Evolutionary conservation across 1,140 invertebrate genomes (phyloP).

Genomic region (Muscidifurax raptorellus): DNA sequence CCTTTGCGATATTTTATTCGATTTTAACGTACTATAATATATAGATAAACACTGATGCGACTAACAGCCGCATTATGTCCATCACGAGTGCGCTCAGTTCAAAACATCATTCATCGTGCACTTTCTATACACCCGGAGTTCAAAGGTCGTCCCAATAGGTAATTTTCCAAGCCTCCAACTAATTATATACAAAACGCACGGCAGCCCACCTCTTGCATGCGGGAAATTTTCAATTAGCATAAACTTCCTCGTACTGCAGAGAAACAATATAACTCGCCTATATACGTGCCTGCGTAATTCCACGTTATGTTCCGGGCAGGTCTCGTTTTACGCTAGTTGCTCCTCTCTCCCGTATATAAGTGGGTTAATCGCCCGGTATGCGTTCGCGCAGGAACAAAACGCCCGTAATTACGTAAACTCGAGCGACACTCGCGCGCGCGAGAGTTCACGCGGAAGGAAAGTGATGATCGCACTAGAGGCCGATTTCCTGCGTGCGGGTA

Average conservation of each 20-base stretch:
- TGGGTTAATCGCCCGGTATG: conserved; percentile 23
- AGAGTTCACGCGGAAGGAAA: not conserved
- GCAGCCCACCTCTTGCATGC: not conserved
- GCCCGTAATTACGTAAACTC: conserved; percentile 26
- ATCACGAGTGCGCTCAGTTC: not conserved
- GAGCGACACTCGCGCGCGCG: not conserved
- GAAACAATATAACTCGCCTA: not conserved
- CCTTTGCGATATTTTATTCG: not conserved
- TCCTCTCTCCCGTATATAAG: not conserved
- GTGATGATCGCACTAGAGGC: not conserved
- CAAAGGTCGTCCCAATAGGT: not conserved
- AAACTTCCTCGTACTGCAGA: not conserved
- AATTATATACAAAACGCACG: not conserved
- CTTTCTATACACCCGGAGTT: not conserved
- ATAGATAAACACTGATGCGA: too few relatives aligned
- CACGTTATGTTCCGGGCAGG: not conserved
- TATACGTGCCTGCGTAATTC: not conserved
- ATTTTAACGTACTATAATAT: too few relatives aligned
- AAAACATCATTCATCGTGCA: not conserved
- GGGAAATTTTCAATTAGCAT: not conserved
- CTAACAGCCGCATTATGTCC: too few relatives aligned
- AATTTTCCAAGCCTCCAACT: not conserved
- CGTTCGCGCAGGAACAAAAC: not conserved
- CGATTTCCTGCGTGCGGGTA: not conserved
- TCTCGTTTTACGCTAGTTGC: conserved; percentile 24